phyloP scores from a whole-genome alignment of 2,113 vertebrate genomes.

The Scolopax mira region DNA sequence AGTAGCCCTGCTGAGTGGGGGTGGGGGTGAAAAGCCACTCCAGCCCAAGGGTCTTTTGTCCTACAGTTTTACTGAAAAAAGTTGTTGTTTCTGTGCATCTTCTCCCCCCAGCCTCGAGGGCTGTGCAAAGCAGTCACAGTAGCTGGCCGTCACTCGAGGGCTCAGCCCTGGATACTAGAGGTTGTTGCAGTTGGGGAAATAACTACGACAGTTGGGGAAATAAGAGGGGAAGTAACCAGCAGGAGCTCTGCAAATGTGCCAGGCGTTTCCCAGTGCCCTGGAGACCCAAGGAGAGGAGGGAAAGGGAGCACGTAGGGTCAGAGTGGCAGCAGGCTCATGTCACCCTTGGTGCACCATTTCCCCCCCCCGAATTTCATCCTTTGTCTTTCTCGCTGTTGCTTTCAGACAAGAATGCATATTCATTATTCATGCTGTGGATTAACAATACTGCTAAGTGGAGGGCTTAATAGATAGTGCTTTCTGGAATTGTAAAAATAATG shows the following conservation, averaged over 20 bases:
- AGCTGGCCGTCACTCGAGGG: neutral
- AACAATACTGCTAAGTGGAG: neutral
- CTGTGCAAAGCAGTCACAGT: neutral
- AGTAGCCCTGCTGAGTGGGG: neutral
- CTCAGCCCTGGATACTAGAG: neutral
- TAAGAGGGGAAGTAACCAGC: too few species aligned
- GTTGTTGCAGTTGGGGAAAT: neutral
- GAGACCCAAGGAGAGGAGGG: neutral
- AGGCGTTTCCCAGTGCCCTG: neutral
- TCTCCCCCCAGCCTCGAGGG: neutral
- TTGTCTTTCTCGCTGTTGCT: neutral
- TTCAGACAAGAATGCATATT: neutral
- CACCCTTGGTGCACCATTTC: neutral
- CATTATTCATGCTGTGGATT: neutral
- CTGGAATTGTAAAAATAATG: neutral
- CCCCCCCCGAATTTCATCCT: neutral
- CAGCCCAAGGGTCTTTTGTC: neutral
- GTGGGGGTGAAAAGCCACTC: neutral
- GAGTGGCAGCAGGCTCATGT: neutral
- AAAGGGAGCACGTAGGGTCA: neutral
- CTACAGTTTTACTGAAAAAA: neutral
- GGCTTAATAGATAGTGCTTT: neutral
- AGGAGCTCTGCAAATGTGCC: neutral
- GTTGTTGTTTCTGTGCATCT: accelerated
- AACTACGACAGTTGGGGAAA: neutral